Conservation (phyloP, 2,113 vertebrate species). For the Piprites chloris region DNA sequence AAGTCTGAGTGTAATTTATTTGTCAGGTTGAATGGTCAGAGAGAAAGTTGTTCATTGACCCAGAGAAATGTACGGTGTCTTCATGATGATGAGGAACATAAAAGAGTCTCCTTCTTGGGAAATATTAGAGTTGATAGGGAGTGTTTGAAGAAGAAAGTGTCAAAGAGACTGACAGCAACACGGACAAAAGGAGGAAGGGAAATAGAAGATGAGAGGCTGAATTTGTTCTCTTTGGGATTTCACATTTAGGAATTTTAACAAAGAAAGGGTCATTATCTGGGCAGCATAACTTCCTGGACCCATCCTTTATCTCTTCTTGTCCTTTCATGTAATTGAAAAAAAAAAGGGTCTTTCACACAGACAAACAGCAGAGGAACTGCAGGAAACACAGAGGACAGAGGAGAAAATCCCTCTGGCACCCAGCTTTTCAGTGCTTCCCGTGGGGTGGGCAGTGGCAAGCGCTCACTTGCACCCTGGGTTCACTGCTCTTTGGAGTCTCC, state of each 20-base stretch:
- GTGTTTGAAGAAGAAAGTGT: conserved; percentile 60
- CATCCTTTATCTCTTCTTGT: conserved; percentile 59
- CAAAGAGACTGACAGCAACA: conserved; percentile 45
- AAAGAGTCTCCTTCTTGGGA: conserved; percentile 58
- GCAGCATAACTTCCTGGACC: conserved; percentile 51
- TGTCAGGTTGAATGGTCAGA: conserved; percentile 63
- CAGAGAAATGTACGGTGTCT: conserved; percentile 50
- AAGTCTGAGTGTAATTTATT: conserved; percentile 62
- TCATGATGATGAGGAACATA: conserved; percentile 58
- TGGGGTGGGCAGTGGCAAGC: not conserved
- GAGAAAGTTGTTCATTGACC: conserved; percentile 62
- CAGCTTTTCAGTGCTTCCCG: not conserved
- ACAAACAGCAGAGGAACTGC: not conserved
- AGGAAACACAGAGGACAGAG: conserved; percentile 5
- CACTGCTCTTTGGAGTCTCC: not conserved
- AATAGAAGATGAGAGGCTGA: conserved; percentile 36
- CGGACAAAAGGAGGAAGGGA: conserved; percentile 51
- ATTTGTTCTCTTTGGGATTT: conserved; percentile 51
- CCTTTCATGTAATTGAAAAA: conserved; percentile 45
- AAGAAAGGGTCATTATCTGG: conserved; percentile 53
- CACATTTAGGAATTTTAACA: conserved; percentile 52
- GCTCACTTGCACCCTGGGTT: not conserved
- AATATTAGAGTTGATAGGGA: conserved; percentile 63
- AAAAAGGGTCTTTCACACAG: not conserved
- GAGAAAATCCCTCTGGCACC: not conserved